Evolutionary conservation across 2,888 invertebrate species (phyloP).

Genomic region (Hyles lineata): DNA sequence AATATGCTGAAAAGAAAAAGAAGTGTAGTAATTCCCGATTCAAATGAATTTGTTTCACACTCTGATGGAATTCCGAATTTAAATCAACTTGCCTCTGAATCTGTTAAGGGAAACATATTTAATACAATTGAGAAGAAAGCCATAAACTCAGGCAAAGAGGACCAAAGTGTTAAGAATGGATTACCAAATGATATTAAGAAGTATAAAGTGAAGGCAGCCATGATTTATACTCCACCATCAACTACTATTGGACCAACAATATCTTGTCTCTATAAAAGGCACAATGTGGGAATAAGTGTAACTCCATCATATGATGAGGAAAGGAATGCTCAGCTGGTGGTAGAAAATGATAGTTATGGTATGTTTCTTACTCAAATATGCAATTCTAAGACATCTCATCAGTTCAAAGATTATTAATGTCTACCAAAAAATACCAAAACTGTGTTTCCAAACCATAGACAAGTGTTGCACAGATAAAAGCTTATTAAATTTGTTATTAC

Average conservation of each 20-base stretch:
- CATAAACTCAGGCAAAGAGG: slow-evolving; percentile 56
- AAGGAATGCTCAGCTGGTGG: slow-evolving; percentile 63
- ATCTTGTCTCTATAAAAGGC: slow-evolving; percentile 72
- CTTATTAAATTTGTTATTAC: too few relatives aligned
- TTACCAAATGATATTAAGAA: slow-evolving; percentile 56
- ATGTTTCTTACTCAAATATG: slow-evolving; percentile 40
- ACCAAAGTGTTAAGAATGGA: slow-evolving; percentile 54
- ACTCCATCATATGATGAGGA: slow-evolving; percentile 74
- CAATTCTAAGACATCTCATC: background rate
- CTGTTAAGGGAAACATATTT: slow-evolving; percentile 53
- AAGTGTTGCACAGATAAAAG: too few relatives aligned
- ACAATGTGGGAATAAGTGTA: slow-evolving; percentile 68
- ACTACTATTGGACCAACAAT: slow-evolving; percentile 64
- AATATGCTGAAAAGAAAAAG: slow-evolving; percentile 58
- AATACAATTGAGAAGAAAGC: slow-evolving; percentile 55
- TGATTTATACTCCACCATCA: slow-evolving; percentile 54
- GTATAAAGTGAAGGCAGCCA: slow-evolving; percentile 61
- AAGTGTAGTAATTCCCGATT: slow-evolving; percentile 61
- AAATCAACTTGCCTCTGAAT: slow-evolving; percentile 56
- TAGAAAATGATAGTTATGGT: slow-evolving; percentile 74
- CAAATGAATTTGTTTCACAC: slow-evolving; percentile 57
- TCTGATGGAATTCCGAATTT: slow-evolving; percentile 48
- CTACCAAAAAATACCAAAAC: too few relatives aligned
- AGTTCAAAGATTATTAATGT: too few relatives aligned
- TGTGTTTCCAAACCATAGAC: too few relatives aligned